Percentiles rank a stretch among this genome's conserved stretches.
Conservation (phyloP, 2,888 invertebrate species). For the Eutolmus rufibarbis region DNA sequence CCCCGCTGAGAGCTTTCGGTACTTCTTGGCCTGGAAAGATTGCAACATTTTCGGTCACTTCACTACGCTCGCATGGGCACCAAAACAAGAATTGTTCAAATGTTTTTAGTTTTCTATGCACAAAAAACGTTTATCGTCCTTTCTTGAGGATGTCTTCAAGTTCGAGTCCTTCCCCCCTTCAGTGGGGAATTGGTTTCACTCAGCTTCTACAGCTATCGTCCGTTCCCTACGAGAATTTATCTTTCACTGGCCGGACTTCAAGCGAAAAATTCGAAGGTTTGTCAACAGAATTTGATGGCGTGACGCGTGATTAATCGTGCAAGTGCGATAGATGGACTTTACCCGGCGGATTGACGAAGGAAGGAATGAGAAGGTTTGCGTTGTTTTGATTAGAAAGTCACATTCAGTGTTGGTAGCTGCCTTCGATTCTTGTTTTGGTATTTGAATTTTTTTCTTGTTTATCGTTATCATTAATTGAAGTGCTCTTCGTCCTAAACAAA, state of each 20-base stretch:
- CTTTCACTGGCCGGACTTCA: background rate
- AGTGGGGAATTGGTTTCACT: background rate
- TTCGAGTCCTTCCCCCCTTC: background rate
- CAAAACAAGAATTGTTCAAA: background rate
- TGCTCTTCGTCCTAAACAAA: too few species aligned
- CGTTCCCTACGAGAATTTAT: background rate
- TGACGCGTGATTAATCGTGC: background rate
- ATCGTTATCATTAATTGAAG: background rate
- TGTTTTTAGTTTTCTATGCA: background rate
- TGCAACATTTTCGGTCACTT: background rate
- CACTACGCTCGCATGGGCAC: background rate
- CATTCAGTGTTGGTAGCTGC: background rate
- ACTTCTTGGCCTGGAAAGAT: background rate
- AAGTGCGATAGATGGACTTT: background rate
- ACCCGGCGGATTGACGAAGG: background rate
- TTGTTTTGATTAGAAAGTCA: background rate
- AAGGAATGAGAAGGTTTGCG: background rate
- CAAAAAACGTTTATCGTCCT: background rate
- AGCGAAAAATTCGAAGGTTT: background rate
- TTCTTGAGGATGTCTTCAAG: background rate
- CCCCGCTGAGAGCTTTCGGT: background rate
- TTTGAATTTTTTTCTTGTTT: background rate
- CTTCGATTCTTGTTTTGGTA: background rate
- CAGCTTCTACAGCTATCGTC: background rate
- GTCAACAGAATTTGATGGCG: background rate